Conservation (phyloP, 2,797 vertebrate genomes). For the Nasua narica region DNA sequence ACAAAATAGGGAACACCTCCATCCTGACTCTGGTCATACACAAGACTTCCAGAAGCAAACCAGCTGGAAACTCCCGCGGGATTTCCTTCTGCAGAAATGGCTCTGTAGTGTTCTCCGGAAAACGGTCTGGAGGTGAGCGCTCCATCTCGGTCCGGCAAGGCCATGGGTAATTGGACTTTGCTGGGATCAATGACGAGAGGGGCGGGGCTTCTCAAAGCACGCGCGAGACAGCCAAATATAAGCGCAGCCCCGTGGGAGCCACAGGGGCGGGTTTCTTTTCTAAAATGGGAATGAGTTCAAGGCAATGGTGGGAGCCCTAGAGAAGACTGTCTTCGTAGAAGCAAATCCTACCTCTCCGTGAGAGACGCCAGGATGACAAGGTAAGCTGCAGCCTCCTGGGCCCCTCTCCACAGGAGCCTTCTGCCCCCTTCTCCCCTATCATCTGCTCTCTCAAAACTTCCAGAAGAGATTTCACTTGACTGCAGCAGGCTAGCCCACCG, state of each 20-base stretch:
- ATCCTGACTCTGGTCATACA: not conserved
- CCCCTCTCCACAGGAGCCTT: not conserved
- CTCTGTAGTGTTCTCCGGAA: not conserved
- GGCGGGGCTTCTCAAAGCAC: not conserved
- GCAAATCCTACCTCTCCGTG: not conserved
- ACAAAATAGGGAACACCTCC: not conserved
- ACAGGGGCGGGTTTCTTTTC: not conserved
- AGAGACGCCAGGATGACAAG: not conserved
- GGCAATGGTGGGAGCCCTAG: not conserved
- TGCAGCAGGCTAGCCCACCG: not conserved
- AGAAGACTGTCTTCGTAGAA: not conserved
- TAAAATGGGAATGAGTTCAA: slow-evolving; percentile 1
- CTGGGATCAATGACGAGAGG: not conserved
- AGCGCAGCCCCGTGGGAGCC: not conserved
- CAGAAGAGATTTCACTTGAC: not conserved
- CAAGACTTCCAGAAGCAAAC: not conserved
- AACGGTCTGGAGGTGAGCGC: not conserved
- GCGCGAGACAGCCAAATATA: not conserved
- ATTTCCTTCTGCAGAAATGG: not conserved
- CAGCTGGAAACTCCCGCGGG: not conserved
- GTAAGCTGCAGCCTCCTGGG: not conserved
- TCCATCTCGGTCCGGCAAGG: not conserved
- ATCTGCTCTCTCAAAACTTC: not conserved
- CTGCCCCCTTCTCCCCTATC: not conserved
- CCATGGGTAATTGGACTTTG: not conserved